Evolutionary conservation across 2,797 vertebrate genomes (phyloP), one percentile per base, ranked within the genome.

Genomic region (Enteromius trimaculatus): DNA sequence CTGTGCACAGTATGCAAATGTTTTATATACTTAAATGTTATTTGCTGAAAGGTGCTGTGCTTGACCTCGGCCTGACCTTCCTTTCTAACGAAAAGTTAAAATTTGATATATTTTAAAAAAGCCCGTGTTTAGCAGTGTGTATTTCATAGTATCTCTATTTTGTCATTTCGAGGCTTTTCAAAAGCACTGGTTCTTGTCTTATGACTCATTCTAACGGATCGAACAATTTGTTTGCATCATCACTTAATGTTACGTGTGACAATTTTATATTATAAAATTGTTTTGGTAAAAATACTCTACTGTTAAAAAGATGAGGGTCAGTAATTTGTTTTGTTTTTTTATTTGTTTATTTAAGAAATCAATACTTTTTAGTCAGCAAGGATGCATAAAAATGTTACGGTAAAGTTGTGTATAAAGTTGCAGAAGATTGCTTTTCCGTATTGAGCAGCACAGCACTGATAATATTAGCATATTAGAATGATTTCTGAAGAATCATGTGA

Each of bases 141-240:
- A 60, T 60, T n/a, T 23, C 1, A 11, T 3, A 31, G 17, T 66
- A 37, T 68, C 6, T 69, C 16, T 47, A 2, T 44, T 3, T 23
- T 69, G 42, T 17, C 7, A 1, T 47, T 11, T 49, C 4, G 10
- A 1, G 26, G n/a, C n/a, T 71, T 49, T 49, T 23, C 14, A 19
- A 71, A 71, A 49, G 23, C 16, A 19, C 10, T 70, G 23, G 26
- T 71, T 71, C 69, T 47, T 49, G 23, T 47, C 42, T 70, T 69
- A 14, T 60, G 23, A 60, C 23, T 60, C 58, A 60, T 60, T 60
- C n/a, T 58, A 23, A 26, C 23, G 26, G 58, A 6, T 26, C 14
- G 23, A 16, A 14, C 23, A n/a, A n/a, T 11, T 66, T n/a, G 34
- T 68, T 68, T 68, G 19, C 2, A 6, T 42, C 16, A 16, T 64